phyloP scores from a whole-genome alignment of 2,113 vertebrate species.

The Lathamus discolor region DNA sequence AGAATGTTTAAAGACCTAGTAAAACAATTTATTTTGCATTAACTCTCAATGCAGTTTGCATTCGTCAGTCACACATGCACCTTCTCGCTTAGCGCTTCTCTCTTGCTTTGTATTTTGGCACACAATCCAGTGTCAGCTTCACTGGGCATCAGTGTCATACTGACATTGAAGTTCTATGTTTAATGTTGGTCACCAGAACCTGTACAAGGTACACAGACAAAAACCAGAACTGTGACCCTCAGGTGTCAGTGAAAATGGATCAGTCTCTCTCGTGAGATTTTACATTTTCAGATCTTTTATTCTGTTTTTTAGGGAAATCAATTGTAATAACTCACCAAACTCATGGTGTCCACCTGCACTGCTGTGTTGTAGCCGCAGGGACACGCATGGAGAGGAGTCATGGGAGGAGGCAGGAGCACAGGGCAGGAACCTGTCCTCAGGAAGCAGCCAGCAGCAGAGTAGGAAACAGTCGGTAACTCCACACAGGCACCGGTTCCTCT shows the following conservation, averaged over 20 bases:
- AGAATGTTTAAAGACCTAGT: not conserved
- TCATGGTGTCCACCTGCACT: rapidly evolving
- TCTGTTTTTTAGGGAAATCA: not conserved
- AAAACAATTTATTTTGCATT: not conserved
- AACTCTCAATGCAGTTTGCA: not conserved
- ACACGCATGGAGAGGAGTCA: rapidly evolving
- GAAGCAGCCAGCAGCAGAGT: not conserved
- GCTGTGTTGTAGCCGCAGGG: not conserved
- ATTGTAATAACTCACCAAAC: not conserved
- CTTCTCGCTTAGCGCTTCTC: not conserved
- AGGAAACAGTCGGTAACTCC: not conserved
- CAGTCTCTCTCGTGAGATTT: not conserved
- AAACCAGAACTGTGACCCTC: not conserved
- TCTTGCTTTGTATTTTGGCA: not conserved
- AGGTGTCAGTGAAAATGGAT: not conserved
- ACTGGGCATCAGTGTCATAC: rapidly evolving
- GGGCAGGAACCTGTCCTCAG: not conserved
- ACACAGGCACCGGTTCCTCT: too few relatives aligned
- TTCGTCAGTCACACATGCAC: not conserved
- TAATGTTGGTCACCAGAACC: not conserved
- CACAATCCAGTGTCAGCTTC: not conserved
- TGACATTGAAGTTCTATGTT: not conserved
- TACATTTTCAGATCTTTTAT: not conserved
- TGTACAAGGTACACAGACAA: not conserved
- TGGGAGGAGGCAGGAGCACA: not conserved